These are phyloP conservation scores for Cyclopterus lumpus DNA, from an alignment of 2,797 vertebrate species.

Conservation along the genomic window DNA sequence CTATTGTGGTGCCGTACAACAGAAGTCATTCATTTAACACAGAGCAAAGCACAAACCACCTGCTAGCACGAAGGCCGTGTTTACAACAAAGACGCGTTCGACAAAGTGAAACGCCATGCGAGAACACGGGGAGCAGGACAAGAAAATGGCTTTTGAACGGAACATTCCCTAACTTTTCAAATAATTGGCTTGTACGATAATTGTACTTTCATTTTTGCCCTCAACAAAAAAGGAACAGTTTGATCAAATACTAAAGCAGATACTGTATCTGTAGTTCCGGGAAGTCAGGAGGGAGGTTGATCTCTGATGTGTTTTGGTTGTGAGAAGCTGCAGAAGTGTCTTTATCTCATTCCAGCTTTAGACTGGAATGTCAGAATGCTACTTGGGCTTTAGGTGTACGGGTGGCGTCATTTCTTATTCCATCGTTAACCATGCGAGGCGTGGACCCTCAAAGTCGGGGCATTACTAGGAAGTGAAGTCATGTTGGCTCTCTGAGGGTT, in stretches of 20 bases:
- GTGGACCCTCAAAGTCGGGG: neutral
- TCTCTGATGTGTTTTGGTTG: conserved; percentile 31
- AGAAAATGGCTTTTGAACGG: conserved; percentile 10
- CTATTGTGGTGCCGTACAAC: conserved; percentile 60
- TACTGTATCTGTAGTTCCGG: conserved; percentile 14
- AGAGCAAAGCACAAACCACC: conserved; percentile 64
- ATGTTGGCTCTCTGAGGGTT: neutral
- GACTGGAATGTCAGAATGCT: conserved; percentile 41
- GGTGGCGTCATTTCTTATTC: neutral
- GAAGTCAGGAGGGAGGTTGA: conserved; percentile 33
- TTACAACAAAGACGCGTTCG: conserved; percentile 43
- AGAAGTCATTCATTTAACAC: conserved; percentile 69
- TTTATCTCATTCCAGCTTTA: conserved; percentile 49
- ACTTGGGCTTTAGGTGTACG: conserved; percentile 30
- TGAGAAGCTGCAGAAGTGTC: conserved; percentile 35
- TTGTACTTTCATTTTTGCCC: neutral
- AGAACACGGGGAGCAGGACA: conserved; percentile 14
- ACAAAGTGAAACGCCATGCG: conserved; percentile 9
- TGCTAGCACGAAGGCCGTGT: conserved; percentile 55
- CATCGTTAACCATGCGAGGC: neutral
- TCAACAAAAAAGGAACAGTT: neutral
- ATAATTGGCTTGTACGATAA: neutral
- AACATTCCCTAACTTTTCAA: conserved; percentile 14
- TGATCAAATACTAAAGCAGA: conserved; percentile 18
- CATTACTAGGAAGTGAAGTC: conserved; percentile 21